Base-by-base conservation (phyloP, 2,113 vertebrate species). In the Caranx ignobilis region DNA sequence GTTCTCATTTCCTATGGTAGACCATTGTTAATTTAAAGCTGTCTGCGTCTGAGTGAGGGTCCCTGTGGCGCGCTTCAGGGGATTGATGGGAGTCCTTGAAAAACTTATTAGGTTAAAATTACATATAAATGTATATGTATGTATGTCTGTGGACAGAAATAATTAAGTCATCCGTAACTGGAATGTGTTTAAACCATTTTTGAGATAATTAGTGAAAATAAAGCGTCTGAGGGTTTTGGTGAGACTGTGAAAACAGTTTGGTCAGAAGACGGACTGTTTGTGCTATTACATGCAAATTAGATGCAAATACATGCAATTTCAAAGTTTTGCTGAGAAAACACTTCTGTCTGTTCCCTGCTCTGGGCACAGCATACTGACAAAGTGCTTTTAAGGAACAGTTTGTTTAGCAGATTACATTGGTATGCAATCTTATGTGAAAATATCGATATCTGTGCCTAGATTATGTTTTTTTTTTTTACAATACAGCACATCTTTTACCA, bases 261-360 rank as follows among this genome's bases (percentile, higher is more conserved):
- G 26, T 26, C 26, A 26, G 26, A 26, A 26, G 26, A 26, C 47
- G 10, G 3, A 63, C 21, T 34, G 45, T 54, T 52, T 59, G 19
- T 37, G n/a, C 32, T 6, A 63, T 70, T n/a, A 48, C 7, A 64
- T 70, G 65, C 6, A 70, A 71, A 70, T 63, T 18, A 52, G 47
- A 7, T 26, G 26, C 26, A 26, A 26, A 26, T 26, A 26, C 26
- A 26, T 26, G 26, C 26, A 26, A 26, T 26, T 26, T 26, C 26
- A 26, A 26, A 26, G 26, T 26, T 26, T 26, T 26, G 26, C 26
- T 56, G 71, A 75, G 12, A 61, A 37, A 35, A 26, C 45, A 61
- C 2, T 45, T 26, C 26, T 26, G 26, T 26, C 26, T 26, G 60
- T 52, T 21, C 15, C 12, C 2, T 1, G n/a, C 6, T 15, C n/a